These are phyloP conservation scores for Cyprinella venusta DNA, from an alignment of 2,797 vertebrate genomes.

Conservation along the genomic window DNA sequence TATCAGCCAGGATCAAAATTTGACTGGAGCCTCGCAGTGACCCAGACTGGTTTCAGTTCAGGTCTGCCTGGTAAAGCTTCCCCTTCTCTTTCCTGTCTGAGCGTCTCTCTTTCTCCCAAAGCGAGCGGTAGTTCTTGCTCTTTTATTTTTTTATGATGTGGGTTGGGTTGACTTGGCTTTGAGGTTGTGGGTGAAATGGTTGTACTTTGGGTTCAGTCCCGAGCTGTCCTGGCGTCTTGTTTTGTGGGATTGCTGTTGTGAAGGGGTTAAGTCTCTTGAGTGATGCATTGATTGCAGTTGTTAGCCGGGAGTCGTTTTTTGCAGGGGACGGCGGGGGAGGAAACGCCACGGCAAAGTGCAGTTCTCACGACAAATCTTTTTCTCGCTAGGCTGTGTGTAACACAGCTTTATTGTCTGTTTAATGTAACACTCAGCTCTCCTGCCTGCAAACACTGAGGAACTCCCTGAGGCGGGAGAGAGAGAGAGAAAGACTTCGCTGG, in stretches of 20 bases:
- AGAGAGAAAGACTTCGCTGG: conserved; percentile 40
- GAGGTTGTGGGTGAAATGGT: conserved; percentile 34
- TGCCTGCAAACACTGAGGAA: conserved; percentile 49
- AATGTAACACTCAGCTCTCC: conserved; percentile 59
- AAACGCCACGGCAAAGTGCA: conserved; percentile 28
- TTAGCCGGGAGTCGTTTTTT: conserved; percentile 77
- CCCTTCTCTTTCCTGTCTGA: conserved; percentile 21
- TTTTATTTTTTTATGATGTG: conserved; percentile 26
- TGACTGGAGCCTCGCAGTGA: conserved; percentile 11
- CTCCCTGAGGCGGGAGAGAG: conserved; percentile 46
- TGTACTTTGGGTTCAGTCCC: not conserved
- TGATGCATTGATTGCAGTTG: conserved; percentile 82
- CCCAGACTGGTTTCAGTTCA: conserved; percentile 41
- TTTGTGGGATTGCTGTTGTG: conserved; percentile 2
- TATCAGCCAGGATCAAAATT: not conserved
- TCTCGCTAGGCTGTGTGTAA: conserved; percentile 78
- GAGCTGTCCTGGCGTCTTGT: conserved; percentile 6
- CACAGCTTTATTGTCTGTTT: conserved; percentile 73
- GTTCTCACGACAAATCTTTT: conserved; percentile 27
- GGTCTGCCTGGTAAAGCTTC: conserved; percentile 37
- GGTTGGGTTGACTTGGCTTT: conserved; percentile 19
- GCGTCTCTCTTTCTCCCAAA: not conserved
- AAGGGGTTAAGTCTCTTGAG: conserved; percentile 79
- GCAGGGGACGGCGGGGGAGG: conserved; percentile 73
- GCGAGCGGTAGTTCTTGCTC: not conserved